Evolutionary conservation across 2,888 invertebrate species (phyloP).

Genomic region (Ophion ellenae): DNA sequence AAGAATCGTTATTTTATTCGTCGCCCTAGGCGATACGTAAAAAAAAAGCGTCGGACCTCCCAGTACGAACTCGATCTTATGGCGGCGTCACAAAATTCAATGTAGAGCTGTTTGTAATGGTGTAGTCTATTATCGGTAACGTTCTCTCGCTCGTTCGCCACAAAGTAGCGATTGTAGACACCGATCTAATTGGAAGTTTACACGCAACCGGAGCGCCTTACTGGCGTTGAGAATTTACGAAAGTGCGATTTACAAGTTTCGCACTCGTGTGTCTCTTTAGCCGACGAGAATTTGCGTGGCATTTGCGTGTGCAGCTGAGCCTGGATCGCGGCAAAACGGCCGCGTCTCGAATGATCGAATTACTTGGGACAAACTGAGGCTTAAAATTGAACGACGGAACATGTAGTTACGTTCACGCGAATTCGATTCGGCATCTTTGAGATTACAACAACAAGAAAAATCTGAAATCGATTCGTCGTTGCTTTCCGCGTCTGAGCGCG

Average conservation of each 20-base stretch:
- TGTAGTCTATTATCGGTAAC: constrained; percentile 61
- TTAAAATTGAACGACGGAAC: background rate
- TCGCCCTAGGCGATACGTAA: constrained; percentile 12
- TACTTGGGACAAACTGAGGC: constrained; percentile 21
- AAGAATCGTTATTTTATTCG: constrained; percentile 28
- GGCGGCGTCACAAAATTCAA: constrained; percentile 48
- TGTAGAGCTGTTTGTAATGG: constrained; percentile 63
- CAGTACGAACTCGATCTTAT: constrained; percentile 27
- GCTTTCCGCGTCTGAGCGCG: no score
- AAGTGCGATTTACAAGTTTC: constrained; percentile 51
- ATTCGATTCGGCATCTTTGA: background rate
- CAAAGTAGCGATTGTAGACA: constrained; percentile 54
- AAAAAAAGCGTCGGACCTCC: constrained; percentile 54
- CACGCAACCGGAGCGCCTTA: constrained; percentile 52
- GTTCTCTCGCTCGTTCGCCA: constrained; percentile 16
- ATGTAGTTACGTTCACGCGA: background rate
- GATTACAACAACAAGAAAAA: background rate
- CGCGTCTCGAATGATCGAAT: constrained; percentile 25
- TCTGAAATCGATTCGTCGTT: no score
- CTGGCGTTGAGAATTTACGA: constrained; percentile 56
- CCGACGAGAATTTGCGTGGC: constrained; percentile 35
- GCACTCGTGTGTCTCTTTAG: constrained; percentile 14
- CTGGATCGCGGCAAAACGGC: constrained; percentile 28
- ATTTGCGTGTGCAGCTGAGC: constrained; percentile 42
- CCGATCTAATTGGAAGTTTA: constrained; percentile 70